phyloP scores from a whole-genome alignment of 2,113 vertebrate genomes.

The Mustelus asterias region DNA sequence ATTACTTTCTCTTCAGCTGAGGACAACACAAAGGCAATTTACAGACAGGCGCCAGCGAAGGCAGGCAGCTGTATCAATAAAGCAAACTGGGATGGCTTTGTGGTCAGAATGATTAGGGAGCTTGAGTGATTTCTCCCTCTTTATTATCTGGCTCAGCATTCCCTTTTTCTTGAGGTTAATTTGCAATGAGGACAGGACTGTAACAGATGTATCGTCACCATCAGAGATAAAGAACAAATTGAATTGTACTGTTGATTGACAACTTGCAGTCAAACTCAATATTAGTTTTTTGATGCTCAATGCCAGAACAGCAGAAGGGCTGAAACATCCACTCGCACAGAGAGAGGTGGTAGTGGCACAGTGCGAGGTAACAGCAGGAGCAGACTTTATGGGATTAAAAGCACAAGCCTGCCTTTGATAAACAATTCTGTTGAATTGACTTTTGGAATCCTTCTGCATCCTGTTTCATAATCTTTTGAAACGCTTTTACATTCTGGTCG shows the following conservation, averaged over 20 bases:
- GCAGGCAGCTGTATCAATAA: not conserved
- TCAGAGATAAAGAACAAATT: not conserved
- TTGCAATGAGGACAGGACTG: not conserved
- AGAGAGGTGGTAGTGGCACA: not conserved
- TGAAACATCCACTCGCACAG: not conserved
- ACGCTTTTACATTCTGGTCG: not conserved
- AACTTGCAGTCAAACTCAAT: slow-evolving; percentile 13
- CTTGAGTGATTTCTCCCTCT: not conserved
- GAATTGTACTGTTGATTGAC: slow-evolving; percentile 17
- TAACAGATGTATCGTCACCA: slow-evolving; percentile 18
- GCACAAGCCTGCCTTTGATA: not conserved
- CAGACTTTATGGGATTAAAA: not conserved
- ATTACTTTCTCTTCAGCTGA: not conserved
- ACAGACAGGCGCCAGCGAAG: not conserved
- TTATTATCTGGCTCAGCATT: not conserved
- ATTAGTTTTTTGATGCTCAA: not conserved
- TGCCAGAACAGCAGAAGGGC: not conserved
- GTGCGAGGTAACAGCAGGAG: not conserved
- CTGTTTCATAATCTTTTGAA: not conserved
- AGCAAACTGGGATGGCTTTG: not conserved
- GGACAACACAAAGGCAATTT: not conserved
- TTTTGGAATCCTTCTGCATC: not conserved
- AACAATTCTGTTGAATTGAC: not conserved
- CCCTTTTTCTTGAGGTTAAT: not conserved
- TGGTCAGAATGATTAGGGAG: not conserved